These are phyloP conservation scores for Mohoua ochrocephala DNA, from an alignment of 2,113 vertebrate species.

Conservation along the genomic window DNA sequence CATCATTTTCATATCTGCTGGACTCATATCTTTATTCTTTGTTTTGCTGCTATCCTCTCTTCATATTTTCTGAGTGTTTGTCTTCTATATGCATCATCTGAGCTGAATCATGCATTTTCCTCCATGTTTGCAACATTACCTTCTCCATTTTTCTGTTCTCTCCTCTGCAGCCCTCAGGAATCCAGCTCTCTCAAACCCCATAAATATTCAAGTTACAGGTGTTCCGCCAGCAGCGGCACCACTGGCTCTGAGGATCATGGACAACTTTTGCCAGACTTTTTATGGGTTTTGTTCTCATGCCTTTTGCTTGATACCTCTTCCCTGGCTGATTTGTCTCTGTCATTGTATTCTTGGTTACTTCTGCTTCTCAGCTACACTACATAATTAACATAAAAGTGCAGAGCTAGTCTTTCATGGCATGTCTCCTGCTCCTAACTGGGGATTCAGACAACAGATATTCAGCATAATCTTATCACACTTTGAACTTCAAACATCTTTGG, in stretches of 20 bases:
- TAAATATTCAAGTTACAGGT: not conserved
- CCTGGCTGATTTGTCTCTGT: not conserved
- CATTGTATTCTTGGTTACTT: not conserved
- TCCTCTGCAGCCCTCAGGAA: not conserved
- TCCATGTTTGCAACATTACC: not conserved
- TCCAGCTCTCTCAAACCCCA: not conserved
- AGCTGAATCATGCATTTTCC: not conserved
- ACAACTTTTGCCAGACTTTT: not conserved
- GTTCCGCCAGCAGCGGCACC: not conserved
- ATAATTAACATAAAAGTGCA: not conserved
- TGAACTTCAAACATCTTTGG: not conserved
- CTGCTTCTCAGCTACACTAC: not conserved
- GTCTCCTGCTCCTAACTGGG: not conserved
- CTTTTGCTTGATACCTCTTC: not conserved
- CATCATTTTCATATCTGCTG: not conserved
- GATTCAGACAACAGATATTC: not conserved
- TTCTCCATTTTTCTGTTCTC: not conserved
- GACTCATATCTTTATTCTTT: not conserved
- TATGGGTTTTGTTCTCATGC: not conserved
- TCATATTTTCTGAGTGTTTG: not conserved
- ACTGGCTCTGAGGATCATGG: accelerated
- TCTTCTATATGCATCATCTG: not conserved
- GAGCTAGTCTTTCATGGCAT: not conserved
- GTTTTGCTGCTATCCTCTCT: not conserved
- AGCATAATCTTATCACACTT: not conserved